phyloP scores from a whole-genome alignment of 2,797 vertebrate genomes.

The Melanotaenia trifasciata region DNA sequence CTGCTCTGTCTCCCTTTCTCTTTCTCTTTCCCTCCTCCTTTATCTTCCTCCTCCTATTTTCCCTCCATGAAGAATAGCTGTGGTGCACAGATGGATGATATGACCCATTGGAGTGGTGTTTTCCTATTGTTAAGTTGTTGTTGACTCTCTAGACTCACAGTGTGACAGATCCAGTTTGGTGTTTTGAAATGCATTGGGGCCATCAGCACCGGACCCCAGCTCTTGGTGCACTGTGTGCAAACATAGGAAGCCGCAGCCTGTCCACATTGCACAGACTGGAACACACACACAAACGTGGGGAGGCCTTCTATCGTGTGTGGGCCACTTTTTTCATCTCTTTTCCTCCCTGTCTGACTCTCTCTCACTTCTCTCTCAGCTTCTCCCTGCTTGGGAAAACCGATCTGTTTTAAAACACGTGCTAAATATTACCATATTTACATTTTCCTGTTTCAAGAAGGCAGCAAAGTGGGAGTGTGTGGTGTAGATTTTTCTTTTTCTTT shows the following conservation, averaged over 20 bases:
- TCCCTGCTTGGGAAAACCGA: constrained; percentile 84
- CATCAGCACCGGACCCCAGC: constrained; percentile 61
- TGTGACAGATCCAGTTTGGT: constrained; percentile 78
- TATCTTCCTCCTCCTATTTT: constrained; percentile 64
- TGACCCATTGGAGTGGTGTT: constrained; percentile 75
- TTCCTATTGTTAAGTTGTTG: constrained; percentile 83
- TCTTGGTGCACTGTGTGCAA: constrained; percentile 78
- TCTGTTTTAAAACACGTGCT: constrained; percentile 88
- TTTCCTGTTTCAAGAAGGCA: constrained; percentile 87
- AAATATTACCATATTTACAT: constrained; percentile 89
- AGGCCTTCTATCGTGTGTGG: constrained; percentile 85
- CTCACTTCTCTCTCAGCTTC: constrained; percentile 61
- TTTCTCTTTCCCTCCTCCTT: constrained; percentile 41
- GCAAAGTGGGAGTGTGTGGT: constrained; percentile 74
- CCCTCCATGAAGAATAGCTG: constrained; percentile 71
- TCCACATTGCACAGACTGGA: constrained; percentile 76
- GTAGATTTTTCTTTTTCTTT: constrained; percentile 66
- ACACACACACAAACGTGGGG: constrained; percentile 78
- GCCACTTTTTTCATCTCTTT: constrained; percentile 73
- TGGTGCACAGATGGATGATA: constrained; percentile 70
- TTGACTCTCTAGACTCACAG: constrained; percentile 79
- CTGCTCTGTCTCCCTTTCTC: constrained; percentile 54
- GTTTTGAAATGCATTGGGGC: constrained; percentile 68
- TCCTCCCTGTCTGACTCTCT: constrained; percentile 67
- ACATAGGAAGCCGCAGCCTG: constrained; percentile 79